Evolutionary conservation across 2,888 invertebrate genomes (phyloP).

Genomic region (Trichogramma evanescens): DNA sequence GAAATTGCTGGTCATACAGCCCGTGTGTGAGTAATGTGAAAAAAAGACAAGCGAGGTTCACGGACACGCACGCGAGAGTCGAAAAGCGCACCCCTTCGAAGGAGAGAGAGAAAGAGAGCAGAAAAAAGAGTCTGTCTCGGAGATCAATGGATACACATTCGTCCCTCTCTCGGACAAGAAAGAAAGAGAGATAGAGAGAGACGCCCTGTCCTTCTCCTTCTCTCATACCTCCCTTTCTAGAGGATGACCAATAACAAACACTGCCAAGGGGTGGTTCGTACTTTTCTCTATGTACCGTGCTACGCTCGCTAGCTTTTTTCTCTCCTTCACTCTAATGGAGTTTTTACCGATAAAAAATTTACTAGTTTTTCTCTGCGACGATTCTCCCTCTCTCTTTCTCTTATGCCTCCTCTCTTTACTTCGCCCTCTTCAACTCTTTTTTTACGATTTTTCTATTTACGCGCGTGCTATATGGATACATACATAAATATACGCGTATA

Average conservation of each 20-base stretch:
- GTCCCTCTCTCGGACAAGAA: background rate
- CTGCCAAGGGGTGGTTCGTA: constrained; percentile 21
- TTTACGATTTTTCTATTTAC: no score
- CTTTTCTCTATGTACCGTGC: no score
- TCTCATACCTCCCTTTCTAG: constrained; percentile 32
- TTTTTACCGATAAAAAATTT: constrained; percentile 48
- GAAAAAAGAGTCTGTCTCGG: constrained; percentile 10
- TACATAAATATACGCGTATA: background rate
- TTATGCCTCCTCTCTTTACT: background rate
- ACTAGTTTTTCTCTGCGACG: constrained; percentile 33
- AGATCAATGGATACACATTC: constrained; percentile 17
- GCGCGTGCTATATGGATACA: no score
- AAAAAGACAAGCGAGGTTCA: no score
- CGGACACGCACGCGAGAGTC: background rate
- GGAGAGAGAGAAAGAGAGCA: background rate
- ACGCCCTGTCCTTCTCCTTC: constrained; percentile 26
- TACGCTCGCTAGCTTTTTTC: constrained; percentile 20
- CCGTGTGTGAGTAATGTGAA: no score
- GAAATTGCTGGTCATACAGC: no score
- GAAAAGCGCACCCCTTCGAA: background rate
- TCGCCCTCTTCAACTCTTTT: constrained; percentile 6
- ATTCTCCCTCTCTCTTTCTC: constrained; percentile 22
- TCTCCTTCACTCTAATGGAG: constrained; percentile 44
- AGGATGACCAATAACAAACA: constrained; percentile 47
- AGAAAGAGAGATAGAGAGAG: constrained; percentile 1